Evolutionary conservation across 53 echinoderm and acorn worm genomes (phyloP), one percentile per base, ranked within the genome.

Genomic region (Patiria pectinifera): DNA sequence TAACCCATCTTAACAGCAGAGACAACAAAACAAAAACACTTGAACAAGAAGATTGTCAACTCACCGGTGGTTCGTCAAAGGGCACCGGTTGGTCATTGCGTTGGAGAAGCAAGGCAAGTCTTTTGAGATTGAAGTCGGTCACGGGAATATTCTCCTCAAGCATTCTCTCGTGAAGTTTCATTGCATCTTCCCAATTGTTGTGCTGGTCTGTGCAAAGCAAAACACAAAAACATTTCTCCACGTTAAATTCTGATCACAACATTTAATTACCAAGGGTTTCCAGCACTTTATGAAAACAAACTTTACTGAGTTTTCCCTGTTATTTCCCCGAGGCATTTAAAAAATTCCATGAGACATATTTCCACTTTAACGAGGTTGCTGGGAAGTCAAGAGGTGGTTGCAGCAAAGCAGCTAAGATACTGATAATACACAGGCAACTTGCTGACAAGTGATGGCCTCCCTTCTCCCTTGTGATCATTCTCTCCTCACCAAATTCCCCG

Each of bases 61-160:
- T 98, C 71, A 98, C 98, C 4, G 96, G 94, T 84, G 96, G 98
- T 84, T 97, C 95, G 4, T 93, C 89, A 83, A 96, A 98, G 62
- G 98, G 98, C 2, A 95, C 86, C 0, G 69, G 58, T 62, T 98
- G 96, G 48, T 82, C 83, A 15, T 96, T 92, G 75, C 93, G 93
- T 48, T 92, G 83, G 11, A 98, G 91, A 69, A 98, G 92, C 74
- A 94, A 44, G 18, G 95, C 96, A 13, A 98, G 87, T 88, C 96
- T 83, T 77, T 98, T 98, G 7, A 95, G 95, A 80, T 93, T 97
- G 71, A 97, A 94, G 6, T 95, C 95, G 8, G 89, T 92, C 44
- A 98, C 14, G 18, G 72, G 71, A 3, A 97, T 13, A 9, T 93
- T 93, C 75, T 98, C 98, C 12, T 71, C 87, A 8, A 89, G 82